A percentile compares a stretch with the other conserved stretches of the same genome.
Evolutionary conservation across 2,797 vertebrate species (phyloP).

Genomic region (Myripristis jacobus): DNA sequence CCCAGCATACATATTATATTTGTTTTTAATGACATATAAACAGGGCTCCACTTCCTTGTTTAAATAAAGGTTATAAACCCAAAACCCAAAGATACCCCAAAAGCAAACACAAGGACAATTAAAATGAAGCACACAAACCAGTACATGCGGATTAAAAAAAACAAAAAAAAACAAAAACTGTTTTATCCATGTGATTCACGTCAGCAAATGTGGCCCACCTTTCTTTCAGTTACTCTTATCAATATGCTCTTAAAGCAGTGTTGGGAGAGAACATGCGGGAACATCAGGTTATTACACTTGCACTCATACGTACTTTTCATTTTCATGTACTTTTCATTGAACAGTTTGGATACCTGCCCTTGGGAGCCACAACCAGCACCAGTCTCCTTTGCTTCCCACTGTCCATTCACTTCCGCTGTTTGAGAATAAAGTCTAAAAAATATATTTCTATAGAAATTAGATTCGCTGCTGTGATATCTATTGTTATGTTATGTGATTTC

Average conservation of each 20-base stretch:
- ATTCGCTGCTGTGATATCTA: background rate
- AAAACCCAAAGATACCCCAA: too few relatives aligned
- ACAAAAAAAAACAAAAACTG: too few relatives aligned
- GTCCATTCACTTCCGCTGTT: constrained; percentile 2
- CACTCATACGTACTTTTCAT: too few relatives aligned
- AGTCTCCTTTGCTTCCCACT: background rate
- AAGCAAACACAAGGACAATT: too few relatives aligned
- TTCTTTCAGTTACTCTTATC: background rate
- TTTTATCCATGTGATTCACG: background rate
- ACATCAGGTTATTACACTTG: too few relatives aligned
- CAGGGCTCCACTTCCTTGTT: too few relatives aligned
- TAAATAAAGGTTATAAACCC: too few relatives aligned
- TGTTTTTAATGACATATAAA: too few relatives aligned
- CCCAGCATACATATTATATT: too few relatives aligned
- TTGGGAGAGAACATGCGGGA: too few relatives aligned
- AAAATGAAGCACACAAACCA: too few relatives aligned
- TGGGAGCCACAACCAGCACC: background rate
- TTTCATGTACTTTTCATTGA: background rate
- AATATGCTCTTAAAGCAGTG: background rate
- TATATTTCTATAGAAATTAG: background rate
- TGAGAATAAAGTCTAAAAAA: constrained; percentile 4
- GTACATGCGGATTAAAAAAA: too few relatives aligned
- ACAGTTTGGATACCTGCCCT: background rate
- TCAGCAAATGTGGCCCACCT: background rate
- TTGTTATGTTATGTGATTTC: background rate